Base-by-base conservation (phyloP, 2,797 vertebrate species). In the Heteromormyrus szaboi region DNA sequence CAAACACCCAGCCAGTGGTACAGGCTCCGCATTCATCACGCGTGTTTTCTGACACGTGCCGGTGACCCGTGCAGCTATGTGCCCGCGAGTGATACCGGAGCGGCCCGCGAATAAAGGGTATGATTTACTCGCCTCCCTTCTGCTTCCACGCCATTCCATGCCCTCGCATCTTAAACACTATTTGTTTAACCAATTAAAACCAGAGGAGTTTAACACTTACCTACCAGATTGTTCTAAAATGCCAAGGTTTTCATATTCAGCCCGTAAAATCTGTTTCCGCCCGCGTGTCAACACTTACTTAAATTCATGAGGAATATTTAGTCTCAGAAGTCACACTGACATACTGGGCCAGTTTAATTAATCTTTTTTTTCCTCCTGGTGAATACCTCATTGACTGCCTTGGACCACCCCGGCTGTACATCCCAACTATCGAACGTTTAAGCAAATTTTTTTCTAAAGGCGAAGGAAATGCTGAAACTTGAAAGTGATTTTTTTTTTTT, bases 1-100 rank as follows among this genome's bases (percentile, higher is more conserved):
- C 37, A 89, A 89, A 85, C 76, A 85, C 37, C n/a, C 59, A 46
- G 41, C 76, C 88, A 22, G 37, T 51, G 22, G 41, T 17, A 88
- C 88, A 88, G 68, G 33, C 88, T 83, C 41, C 9, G 25, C 88
- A 88, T 88, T 89, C 79, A 83, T 51, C 50, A 81, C 14, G 46
- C 37, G 9, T 85, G 81, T 46, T 89, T 89, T 89, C 81, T 89
- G 53, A 85, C 88, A 89, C n/a, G n/a, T 88, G 25, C 53, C 51
- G 37, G 19, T 88, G 88, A 88, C 72, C 72, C 72, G 12, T 88
- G 41, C 41, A 81, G 29, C 37, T 81, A 48, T 56, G 86, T 29
- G 53, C 53, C 53, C 59, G 9, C 3, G 44, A 62, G n/a, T 65
- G 86, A 68, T 68, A 87, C 56, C 4, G 41, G 41, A 65, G 56